These are phyloP conservation scores for Cheilosia urbana DNA, from an alignment of 2,888 invertebrate species.

Conservation along the genomic window DNA sequence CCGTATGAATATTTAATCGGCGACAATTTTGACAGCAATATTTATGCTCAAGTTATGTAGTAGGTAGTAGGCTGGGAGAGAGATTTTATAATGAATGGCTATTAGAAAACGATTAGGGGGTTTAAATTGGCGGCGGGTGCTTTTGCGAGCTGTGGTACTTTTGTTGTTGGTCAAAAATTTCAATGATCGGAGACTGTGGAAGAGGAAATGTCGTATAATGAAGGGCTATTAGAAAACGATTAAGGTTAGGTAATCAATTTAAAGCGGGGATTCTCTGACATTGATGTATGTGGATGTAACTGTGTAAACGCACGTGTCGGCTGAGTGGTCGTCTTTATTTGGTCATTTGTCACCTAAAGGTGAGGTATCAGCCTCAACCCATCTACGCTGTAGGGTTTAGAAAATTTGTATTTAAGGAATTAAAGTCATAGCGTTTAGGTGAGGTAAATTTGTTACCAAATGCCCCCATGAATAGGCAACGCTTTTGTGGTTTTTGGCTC, in stretches of 20 bases:
- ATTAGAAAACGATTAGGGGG: slow-evolving; percentile 31
- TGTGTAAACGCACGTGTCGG: no score
- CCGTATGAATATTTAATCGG: slow-evolving; percentile 43
- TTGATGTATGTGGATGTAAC: not conserved
- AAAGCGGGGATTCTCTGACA: not conserved
- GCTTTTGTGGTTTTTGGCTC: no score
- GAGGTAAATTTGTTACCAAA: no score
- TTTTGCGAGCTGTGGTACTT: no score
- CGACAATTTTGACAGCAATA: slow-evolving; percentile 33
- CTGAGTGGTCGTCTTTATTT: no score
- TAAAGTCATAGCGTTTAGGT: no score
- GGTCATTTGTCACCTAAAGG: no score
- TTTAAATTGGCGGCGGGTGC: not conserved
- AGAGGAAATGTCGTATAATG: slow-evolving; percentile 9
- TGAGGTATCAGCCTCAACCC: no score
- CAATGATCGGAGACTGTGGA: no score
- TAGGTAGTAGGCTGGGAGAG: slow-evolving; percentile 1
- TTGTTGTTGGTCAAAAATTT: not conserved
- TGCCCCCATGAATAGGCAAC: no score
- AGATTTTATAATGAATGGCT: slow-evolving; percentile 25
- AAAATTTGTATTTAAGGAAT: no score
- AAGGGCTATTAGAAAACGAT: slow-evolving; percentile 31
- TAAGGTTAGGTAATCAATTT: not conserved
- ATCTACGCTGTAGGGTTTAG: no score
- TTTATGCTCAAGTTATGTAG: slow-evolving; percentile 25